Percentiles rank a stretch among this genome's conserved stretches.
Conservation (phyloP, 2,113 vertebrate genomes). For the Antidorcas marsupialis region DNA sequence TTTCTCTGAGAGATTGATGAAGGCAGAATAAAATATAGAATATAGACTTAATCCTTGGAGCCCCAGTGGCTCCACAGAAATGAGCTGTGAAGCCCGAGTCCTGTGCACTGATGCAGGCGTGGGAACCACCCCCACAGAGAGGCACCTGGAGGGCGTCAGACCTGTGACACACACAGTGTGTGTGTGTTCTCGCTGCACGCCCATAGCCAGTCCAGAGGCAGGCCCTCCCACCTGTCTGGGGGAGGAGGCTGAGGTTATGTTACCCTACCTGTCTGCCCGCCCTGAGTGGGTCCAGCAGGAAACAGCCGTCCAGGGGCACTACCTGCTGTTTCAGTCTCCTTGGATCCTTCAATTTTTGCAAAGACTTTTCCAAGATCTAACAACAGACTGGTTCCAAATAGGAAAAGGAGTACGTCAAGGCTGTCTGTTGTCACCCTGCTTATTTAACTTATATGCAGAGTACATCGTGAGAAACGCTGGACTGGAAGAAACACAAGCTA, state of each 20-base stretch:
- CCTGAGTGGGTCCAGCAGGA: not conserved
- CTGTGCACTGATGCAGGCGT: fast-evolving
- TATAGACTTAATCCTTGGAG: not conserved
- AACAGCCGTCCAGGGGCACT: fast-evolving
- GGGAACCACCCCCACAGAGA: not conserved
- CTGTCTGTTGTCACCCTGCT: too few species aligned
- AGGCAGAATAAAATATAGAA: not conserved
- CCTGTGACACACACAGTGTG: fast-evolving
- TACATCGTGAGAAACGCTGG: too few species aligned
- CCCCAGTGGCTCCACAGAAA: not conserved
- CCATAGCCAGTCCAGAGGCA: not conserved
- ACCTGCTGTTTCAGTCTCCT: too few species aligned
- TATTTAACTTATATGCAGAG: too few species aligned
- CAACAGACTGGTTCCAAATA: too few species aligned
- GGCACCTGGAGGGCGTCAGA: not conserved
- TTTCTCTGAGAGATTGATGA: not conserved
- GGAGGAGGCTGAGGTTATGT: not conserved
- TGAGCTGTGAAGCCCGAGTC: not conserved
- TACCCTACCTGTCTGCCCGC: not conserved
- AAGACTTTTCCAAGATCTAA: not conserved
- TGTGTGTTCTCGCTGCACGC: not conserved
- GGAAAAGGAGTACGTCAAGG: too few species aligned
- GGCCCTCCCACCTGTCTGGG: not conserved
- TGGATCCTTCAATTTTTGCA: not conserved
- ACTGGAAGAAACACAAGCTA: too few species aligned